Evolutionary conservation across 2,888 invertebrate genomes (phyloP), one percentile per base, ranked within the genome.

Genomic region (Amphipoea lucens): DNA sequence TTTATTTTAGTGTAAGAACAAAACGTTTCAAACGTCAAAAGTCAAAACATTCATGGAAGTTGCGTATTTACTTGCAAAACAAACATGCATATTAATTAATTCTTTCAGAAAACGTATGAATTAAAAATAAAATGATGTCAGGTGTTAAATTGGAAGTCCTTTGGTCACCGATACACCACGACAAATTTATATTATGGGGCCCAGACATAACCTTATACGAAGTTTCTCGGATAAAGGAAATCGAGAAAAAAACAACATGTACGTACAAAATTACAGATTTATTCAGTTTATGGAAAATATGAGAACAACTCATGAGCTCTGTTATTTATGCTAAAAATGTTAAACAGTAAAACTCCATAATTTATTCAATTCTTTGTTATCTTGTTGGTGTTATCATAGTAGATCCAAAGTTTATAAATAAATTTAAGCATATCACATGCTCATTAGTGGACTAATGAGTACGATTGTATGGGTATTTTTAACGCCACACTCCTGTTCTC

Each of bases 171-270:
- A 97, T 98, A 57, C 96, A 96, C 81, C 94, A 95, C 67, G 95
- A 99, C 91, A 98, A 98, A 93, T 99, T 99, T 92, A 98, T 99
- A 86, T 98, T 99, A 73, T 99, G 99, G 98, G 98, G 99, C 66
- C 98, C 99, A 76, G 99, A 99, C 92, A 98, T 99, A 92, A 98
- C 98, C 94, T 96, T 99, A 74, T 99, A 99, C 93, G 98, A 99
- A 97, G 97, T 98, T 45, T 97, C 97, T 86, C 96, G 97, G 66
- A 94, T 97, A 57, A 97, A 97, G 93, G 97, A 98, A 88, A 97
- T 97, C 69, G 96, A 97, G 87, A 96, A 96, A 86, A 97, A 96
- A 92, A 95, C 95, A 77, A 93, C 95, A 78, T 96, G 97, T 97
- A 87, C 60, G 85, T 85, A 85, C 23, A 54, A 48, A 73, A 67